Evolutionary conservation across 1,140 invertebrate genomes (phyloP), one percentile per base, ranked within the genome.

Genomic region (Camponotus vicinus): DNA sequence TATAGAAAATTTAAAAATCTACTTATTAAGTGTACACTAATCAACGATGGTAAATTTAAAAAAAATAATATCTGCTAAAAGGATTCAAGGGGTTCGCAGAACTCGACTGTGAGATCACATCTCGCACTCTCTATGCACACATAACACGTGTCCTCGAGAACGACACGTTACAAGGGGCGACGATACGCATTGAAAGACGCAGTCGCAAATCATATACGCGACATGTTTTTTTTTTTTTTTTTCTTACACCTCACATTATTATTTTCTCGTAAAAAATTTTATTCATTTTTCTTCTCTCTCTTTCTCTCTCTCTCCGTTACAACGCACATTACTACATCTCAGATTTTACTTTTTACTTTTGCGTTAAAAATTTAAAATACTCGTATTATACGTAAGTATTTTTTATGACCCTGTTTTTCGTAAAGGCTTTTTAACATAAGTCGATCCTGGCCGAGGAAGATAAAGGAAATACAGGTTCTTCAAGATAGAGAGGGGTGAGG

Each of bases 371-470:
- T 94, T 92, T 94, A 93, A 92, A 93, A 93, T 94, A 94, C 93
- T 93, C 92, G 91, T 92, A 92, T 94, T 93, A 94, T 91, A 93
- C 92, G 91, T 94, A 94, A 92, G 92, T 95, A 94, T 93, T 27
- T 27, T 27, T 94, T 93, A 93, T 94, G 93, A 95, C 94, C 94
- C 94, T 95, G 94, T 95, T 95, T 52, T 92, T 95, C 91, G 88
- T 95, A 92, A 95, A 95, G 94, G 94, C 94, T 95, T 95, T 90
- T 91, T 94, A 95, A 95, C 92, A 87, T 93, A 94, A 94, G 88
- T 94, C 92, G 89, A 86, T 93, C 92, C 92, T 91, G 92, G 92
- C 92, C 92, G 89, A 93, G 86, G 86, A 88, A 87, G 77, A 77
- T 86, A 79, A 86, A 89, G 73, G 67, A 86, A 89, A 78, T 76